Conservation (phyloP, 2,113 vertebrate species). For the Brachypteracias leptosomus region DNA sequence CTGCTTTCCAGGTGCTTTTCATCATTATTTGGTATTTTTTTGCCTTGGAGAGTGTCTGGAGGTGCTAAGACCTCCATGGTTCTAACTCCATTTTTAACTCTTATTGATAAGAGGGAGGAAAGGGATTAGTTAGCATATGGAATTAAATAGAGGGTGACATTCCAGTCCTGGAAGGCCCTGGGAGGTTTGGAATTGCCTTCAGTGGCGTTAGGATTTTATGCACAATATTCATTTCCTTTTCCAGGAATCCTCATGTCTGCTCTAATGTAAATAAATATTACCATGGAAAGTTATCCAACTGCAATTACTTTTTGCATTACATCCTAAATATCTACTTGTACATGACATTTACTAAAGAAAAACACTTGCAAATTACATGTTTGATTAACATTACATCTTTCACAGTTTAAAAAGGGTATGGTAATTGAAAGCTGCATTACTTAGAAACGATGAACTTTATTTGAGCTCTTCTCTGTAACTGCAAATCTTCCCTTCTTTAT, state of each 20-base stretch:
- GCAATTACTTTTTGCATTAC: slow-evolving; percentile 73
- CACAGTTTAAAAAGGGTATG: slow-evolving; percentile 75
- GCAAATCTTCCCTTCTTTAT: slow-evolving; percentile 64
- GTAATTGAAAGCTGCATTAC: slow-evolving; percentile 76
- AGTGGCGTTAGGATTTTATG: background rate
- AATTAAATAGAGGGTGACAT: background rate
- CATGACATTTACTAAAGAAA: slow-evolving; percentile 81
- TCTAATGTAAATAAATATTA: slow-evolving; percentile 45
- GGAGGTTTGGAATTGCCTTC: background rate
- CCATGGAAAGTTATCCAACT: slow-evolving; percentile 25
- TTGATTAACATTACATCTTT: slow-evolving; percentile 83
- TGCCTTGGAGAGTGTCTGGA: background rate
- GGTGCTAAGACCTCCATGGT: background rate
- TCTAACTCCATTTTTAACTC: background rate
- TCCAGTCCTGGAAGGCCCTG: background rate
- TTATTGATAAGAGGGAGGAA: background rate
- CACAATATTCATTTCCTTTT: background rate
- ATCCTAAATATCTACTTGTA: slow-evolving; percentile 75
- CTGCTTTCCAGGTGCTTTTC: background rate
- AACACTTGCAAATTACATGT: slow-evolving; percentile 84
- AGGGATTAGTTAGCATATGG: background rate
- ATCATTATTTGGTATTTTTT: background rate
- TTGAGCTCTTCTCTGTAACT: slow-evolving; percentile 56
- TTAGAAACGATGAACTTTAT: slow-evolving; percentile 78
- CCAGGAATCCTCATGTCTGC: background rate